Evolutionary conservation across 23 tunicate species (phyloP).

Genomic region (Oikopleura vanhoeffeni): DNA sequence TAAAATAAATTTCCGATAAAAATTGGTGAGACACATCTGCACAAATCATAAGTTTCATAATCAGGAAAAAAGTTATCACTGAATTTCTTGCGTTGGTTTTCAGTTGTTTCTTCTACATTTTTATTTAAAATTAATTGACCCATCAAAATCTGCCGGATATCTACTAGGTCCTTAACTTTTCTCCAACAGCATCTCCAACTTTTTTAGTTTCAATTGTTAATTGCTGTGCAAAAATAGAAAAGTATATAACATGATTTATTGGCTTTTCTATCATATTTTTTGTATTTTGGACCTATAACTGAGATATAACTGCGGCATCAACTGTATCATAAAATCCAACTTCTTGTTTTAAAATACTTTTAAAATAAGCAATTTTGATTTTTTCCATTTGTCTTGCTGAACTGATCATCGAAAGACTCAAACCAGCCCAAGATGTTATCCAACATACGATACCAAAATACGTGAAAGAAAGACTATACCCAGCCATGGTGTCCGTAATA

Average conservation of each 20-base stretch:
- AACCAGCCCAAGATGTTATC: neutral
- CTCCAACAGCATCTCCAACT: neutral
- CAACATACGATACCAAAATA: neutral
- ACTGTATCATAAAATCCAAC: neutral
- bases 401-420: neutral
- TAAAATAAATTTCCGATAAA: too few relatives aligned
- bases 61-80: too few relatives aligned
- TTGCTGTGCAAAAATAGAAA: too few relatives aligned
- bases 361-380: neutral
- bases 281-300: too few relatives aligned
- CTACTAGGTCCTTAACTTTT: neutral
- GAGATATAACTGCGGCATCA: neutral
- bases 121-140: too few relatives aligned
- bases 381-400: neutral
- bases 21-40: too few relatives aligned
- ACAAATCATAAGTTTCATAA: too few relatives aligned
- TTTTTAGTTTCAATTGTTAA: neutral
- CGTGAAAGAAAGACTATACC: neutral
- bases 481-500: neutral
- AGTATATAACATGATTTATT: too few relatives aligned
- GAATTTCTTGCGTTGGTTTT: too few relatives aligned
- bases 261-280: too few relatives aligned
- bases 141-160: too few relatives aligned
- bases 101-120: too few relatives aligned
- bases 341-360: neutral